Evolutionary conservation across 2,113 vertebrate species (phyloP).

Genomic region (Elanus axillaris): DNA sequence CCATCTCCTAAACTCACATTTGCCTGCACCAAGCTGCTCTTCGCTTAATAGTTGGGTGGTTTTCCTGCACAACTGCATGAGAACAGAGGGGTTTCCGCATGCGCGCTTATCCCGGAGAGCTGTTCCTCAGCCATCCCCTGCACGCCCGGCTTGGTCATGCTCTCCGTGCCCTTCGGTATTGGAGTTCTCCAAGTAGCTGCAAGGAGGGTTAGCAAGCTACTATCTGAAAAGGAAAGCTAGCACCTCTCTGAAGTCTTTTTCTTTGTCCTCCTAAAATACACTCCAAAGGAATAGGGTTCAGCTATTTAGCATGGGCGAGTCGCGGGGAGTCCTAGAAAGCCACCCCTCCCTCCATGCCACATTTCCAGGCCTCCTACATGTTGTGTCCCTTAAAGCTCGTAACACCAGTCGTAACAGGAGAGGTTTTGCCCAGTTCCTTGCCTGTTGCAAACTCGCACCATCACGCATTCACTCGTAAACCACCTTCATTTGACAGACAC

Average conservation of each 20-base stretch:
- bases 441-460: neutral
- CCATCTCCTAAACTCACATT: neutral
- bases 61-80: neutral
- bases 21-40: no score
- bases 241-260: accelerated
- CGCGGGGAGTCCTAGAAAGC: neutral
- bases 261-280: neutral
- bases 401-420: accelerated
- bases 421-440: neutral
- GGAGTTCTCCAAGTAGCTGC: neutral
- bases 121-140: neutral
- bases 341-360: neutral
- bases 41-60: no score
- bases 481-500: neutral
- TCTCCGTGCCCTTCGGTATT: accelerated
- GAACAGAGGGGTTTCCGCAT: neutral
- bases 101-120: neutral
- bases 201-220: neutral
- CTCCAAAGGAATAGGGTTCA: neutral
- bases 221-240: accelerated
- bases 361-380: neutral
- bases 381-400: neutral
- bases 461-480: neutral
- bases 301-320: neutral
- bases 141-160: neutral